Evolutionary conservation across 92 coral and sea anemone species (phyloP), one percentile per base, ranked within the genome.

Genomic region (Anthopleura xanthogrammica): DNA sequence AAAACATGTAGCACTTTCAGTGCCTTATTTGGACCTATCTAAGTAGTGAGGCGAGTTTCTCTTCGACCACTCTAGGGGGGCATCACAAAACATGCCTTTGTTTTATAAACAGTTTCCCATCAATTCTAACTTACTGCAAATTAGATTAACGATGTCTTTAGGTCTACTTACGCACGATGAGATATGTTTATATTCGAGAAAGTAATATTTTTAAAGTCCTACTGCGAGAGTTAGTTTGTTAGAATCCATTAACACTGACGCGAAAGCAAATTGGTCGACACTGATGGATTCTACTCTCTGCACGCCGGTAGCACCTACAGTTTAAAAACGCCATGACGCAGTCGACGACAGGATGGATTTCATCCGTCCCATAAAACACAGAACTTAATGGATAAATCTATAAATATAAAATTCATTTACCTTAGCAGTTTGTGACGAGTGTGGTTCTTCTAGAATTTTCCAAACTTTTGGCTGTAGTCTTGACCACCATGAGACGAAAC

Each of bases 401-500:
- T 65, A 14, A n/a, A 52, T n/a, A 54, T 20, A 36, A n/a, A 29
- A 1, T 29, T 29, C 0, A 50, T 84, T 76, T 71, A 96, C 99
- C 97, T 95, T 92, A 40, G 99, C 99, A 58, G 80, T 74, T 9
- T 83, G 85, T 14, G 98, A 94, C 16, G 99, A 94, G 72, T 96
- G 92, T 19, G 99, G 99, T 41, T 96, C 98, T 58, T 94, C 97
- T 20, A 96, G 90, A 79, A 87, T 85, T 79, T 89, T 90, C 99
- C 99, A 96, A 50, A 96, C 90, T 83, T 79, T 88, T 56, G 91
- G 95, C 82, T 87, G 90, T 39, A 93, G 72, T 5, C 89, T 87
- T 13, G 96, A 82, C 99, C 99, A 96, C 96, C 95, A 89, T 12
- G 96, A 84, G 24, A 74, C 75, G 19, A 68, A 93, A 24, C 95